Conservation (phyloP, 2,888 invertebrate species). For the Synanthedon tipuliformis region DNA sequence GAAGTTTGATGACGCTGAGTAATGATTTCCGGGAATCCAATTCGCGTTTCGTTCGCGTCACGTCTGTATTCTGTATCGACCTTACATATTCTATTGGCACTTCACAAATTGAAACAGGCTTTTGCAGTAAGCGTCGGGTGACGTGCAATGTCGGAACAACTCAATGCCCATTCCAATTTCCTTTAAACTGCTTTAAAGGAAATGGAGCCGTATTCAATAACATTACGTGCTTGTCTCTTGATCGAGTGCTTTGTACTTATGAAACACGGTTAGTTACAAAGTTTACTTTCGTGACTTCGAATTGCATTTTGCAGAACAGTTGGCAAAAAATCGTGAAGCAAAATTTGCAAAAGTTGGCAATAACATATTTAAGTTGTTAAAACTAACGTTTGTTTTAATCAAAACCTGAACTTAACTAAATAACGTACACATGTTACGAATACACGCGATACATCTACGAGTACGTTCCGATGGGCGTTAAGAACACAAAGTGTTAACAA, state of each 20-base stretch:
- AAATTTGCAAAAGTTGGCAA: no score
- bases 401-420: no score
- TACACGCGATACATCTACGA: no score
- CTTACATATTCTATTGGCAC: neutral
- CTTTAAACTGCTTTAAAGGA: slow-evolving; percentile 24
- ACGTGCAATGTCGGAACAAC: neutral
- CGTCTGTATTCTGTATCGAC: neutral
- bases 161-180: slow-evolving; percentile 27
- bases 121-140: slow-evolving; percentile 5
- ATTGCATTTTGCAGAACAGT: no score
- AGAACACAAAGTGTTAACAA: neutral
- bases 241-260: no score
- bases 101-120: slow-evolving; percentile 32
- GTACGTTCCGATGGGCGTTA: neutral
- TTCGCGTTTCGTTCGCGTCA: neutral
- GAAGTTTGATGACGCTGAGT: neutral
- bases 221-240: no score
- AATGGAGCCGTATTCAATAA: slow-evolving; percentile 23
- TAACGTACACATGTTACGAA: no score
- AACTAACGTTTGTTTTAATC: no score
- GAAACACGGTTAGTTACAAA: no score
- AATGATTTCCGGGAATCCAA: neutral
- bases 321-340: no score
- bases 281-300: no score
- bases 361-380: no score